phyloP scores from a whole-genome alignment of 1,140 invertebrate genomes.

The Cyclargus thomasi region DNA sequence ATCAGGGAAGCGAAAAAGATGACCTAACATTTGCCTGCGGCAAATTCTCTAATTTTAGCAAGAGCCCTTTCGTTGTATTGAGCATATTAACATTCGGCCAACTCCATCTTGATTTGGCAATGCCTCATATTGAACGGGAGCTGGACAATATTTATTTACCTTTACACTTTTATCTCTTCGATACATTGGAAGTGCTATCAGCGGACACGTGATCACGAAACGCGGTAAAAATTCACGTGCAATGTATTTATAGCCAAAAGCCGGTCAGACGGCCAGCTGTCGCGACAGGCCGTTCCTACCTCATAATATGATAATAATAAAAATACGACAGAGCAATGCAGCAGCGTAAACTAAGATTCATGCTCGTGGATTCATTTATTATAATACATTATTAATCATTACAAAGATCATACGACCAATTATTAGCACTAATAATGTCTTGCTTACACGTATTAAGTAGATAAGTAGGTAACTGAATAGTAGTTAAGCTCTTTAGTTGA shows the following conservation, averaged over 20 bases:
- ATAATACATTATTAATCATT: no score
- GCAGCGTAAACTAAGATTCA: not conserved
- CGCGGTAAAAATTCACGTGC: slow-evolving; percentile 17
- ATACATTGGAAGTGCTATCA: slow-evolving; percentile 5
- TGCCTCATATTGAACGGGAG: no score
- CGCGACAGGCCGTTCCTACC: not conserved
- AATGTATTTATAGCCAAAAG: slow-evolving; percentile 15
- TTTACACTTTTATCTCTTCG: slow-evolving; percentile 4
- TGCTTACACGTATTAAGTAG: no score
- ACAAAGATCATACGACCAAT: no score
- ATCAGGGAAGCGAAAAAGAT: not conserved
- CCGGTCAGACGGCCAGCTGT: slow-evolving; percentile 17
- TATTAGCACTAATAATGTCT: no score
- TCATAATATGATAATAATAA: slow-evolving; percentile 12
- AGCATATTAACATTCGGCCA: not conserved
- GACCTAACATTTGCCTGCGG: not conserved
- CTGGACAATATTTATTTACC: not conserved
- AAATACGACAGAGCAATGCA: not conserved
- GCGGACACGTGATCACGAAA: slow-evolving; percentile 7
- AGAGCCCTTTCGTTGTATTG: not conserved
- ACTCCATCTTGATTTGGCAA: no score
- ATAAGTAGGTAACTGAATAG: no score
- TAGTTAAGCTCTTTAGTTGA: no score
- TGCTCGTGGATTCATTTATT: no score
- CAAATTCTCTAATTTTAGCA: not conserved